phyloP scores from a whole-genome alignment of 2,113 vertebrate genomes.

The Microcebus lehilahytsara region DNA sequence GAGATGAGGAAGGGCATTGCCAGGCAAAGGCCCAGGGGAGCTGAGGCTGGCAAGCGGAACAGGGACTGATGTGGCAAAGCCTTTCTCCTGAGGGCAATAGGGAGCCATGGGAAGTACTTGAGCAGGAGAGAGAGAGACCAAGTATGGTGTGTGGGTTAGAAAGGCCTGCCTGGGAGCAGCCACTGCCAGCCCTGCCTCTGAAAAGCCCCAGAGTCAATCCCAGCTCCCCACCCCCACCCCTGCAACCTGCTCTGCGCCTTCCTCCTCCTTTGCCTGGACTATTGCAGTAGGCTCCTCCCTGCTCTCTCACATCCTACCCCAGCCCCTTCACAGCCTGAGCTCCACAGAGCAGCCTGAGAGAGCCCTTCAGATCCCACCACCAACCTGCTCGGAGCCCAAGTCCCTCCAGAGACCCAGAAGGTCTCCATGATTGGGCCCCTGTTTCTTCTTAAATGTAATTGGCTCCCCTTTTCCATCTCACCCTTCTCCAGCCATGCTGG shows the following conservation, averaged over 20 bases:
- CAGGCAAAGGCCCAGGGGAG: not conserved
- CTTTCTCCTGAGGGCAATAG: not conserved
- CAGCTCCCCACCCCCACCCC: not conserved
- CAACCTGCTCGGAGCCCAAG: not conserved
- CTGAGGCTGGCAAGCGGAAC: not conserved
- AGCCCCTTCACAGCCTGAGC: not conserved
- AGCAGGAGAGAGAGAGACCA: not conserved
- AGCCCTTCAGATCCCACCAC: not conserved
- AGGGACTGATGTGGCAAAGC: not conserved
- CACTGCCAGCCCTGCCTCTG: not conserved
- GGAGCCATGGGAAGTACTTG: not conserved
- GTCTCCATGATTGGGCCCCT: not conserved
- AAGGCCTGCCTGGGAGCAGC: not conserved
- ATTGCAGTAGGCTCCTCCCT: not conserved
- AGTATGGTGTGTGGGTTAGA: not conserved
- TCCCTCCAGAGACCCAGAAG: not conserved
- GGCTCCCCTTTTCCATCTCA: no score
- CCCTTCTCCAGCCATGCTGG: not conserved
- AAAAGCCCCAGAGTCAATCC: not conserved
- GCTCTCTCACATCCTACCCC: not conserved
- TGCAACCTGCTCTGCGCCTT: not conserved
- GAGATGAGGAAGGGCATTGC: not conserved
- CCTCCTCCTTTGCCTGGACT: not conserved
- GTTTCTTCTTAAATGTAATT: not conserved
- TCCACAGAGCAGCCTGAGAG: no score